Evolutionary conservation across 2,797 vertebrate species (phyloP), one percentile per base, ranked within the genome.

Genomic region (Diceros bicornis): DNA sequence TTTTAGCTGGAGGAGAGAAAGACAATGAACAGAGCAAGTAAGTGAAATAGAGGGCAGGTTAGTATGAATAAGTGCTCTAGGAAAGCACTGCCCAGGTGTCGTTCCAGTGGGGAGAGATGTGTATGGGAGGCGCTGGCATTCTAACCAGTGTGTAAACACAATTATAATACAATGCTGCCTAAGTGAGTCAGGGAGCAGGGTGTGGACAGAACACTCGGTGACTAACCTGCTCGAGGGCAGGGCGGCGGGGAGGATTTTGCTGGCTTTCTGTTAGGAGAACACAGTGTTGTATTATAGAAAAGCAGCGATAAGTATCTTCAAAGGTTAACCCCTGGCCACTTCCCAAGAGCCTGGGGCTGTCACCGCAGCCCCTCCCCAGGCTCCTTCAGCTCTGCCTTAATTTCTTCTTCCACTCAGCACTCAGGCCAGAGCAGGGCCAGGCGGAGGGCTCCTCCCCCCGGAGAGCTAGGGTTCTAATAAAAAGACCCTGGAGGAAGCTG

Each of bases 161-260:
- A 95, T 97, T 94, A 91, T 69, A 96, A 97, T 92, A 96, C 94
- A 93, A 91, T 93, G 78, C 57, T 29, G 27, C 62, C 69, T 41
- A 64, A 84, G 12, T 96, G 85, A 97, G 64, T 90, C 96, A 95
- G 81, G 50, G 11, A 91, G 61, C 37, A 52, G 77, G 84, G 83
- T 85, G 93, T 92, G 91, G 57, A n/a, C 91, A 69, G 85, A 91
- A 96, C 91, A 89, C 96, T 91, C 68, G 82, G 61, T 98, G 97
- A 96, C 84, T 97, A 89, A 94, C 34, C 78, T 64, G 91, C 89
- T 94, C 12, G 4, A 75, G 82, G 96, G 72, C 81, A 75, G 82
- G 96, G 72, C 81, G 44, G 50, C 32, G 7, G 81, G 55, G 55
- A 93, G 95, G 89, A 68, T 88, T 93, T 84, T 88, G 18, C 88